Evolutionary conservation across 92 coral and sea anemone species (phyloP).

Genomic region (Paragorgia papillata): DNA sequence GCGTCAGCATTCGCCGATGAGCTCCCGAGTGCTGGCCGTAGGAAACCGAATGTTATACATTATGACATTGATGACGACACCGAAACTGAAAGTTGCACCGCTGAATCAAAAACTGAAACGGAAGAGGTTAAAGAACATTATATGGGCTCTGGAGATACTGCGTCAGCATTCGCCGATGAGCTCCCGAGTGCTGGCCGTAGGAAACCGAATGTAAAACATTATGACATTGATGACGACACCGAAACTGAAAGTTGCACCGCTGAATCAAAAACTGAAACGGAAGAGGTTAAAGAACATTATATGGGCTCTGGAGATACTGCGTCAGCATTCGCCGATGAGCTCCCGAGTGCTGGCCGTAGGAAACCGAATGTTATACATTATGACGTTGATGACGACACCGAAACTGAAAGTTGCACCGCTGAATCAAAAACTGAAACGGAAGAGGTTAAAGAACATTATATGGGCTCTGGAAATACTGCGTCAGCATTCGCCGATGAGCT

Average conservation of each 20-base stretch:
- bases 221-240: neutral
- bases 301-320: neutral
- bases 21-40: slow-evolving; percentile 62
- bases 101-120: too few species aligned
- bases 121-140: neutral
- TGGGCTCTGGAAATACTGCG: neutral
- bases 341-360: slow-evolving; percentile 61
- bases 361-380: slow-evolving; percentile 3
- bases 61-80: slow-evolving; percentile 1
- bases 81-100: too few species aligned
- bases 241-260: too few species aligned
- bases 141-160: neutral
- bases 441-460: neutral
- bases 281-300: neutral
- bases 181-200: slow-evolving; percentile 62
- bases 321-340: too few species aligned
- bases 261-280: too few species aligned
- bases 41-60: slow-evolving; percentile 2
- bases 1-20: slow-evolving; percentile 53
- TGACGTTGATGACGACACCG: slow-evolving; percentile 4
- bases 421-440: slow-evolving; percentile 31
- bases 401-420: slow-evolving; percentile 23
- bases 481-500: slow-evolving; percentile 60
- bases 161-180: slow-evolving; percentile 56
- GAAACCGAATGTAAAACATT: neutral